phyloP scores from a whole-genome alignment of 2,888 invertebrate genomes.

The Ophion ellenae region DNA sequence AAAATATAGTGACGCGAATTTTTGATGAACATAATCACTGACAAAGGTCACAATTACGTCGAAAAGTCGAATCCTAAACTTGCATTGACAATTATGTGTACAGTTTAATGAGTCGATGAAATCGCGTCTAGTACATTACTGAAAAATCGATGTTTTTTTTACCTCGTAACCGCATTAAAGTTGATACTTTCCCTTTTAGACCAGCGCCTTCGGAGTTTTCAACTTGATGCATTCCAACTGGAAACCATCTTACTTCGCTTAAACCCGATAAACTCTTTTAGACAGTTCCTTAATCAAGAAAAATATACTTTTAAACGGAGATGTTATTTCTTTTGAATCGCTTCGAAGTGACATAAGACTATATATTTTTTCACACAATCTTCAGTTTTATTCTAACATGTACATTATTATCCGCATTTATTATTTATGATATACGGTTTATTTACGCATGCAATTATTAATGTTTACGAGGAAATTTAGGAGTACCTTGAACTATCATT shows the following conservation, averaged over 20 bases:
- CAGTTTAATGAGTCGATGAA: neutral
- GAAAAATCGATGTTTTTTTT: neutral
- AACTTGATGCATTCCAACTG: neutral
- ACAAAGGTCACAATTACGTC: neutral
- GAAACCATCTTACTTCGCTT: neutral
- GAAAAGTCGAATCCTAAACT: slow-evolving; percentile 18
- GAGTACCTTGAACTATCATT: slow-evolving; percentile 16
- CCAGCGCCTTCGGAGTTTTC: too few relatives aligned
- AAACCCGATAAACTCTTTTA: too few relatives aligned
- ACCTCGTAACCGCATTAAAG: too few relatives aligned
- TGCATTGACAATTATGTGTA: slow-evolving; percentile 1
- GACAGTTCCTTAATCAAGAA: too few relatives aligned
- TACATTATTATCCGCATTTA: too few relatives aligned
- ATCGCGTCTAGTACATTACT: neutral
- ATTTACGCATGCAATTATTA: neutral
- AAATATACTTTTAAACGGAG: too few relatives aligned
- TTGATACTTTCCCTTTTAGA: too few relatives aligned
- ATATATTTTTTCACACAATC: too few relatives aligned
- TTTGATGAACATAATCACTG: neutral
- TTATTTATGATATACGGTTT: neutral
- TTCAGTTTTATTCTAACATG: too few relatives aligned
- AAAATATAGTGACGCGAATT: too few relatives aligned
- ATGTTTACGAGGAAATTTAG: slow-evolving; percentile 3
- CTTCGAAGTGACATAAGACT: too few relatives aligned
- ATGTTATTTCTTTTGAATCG: too few relatives aligned